Evolutionary conservation across 1,140 invertebrate genomes (phyloP).

Genomic region (Macrobrachium nipponense): DNA sequence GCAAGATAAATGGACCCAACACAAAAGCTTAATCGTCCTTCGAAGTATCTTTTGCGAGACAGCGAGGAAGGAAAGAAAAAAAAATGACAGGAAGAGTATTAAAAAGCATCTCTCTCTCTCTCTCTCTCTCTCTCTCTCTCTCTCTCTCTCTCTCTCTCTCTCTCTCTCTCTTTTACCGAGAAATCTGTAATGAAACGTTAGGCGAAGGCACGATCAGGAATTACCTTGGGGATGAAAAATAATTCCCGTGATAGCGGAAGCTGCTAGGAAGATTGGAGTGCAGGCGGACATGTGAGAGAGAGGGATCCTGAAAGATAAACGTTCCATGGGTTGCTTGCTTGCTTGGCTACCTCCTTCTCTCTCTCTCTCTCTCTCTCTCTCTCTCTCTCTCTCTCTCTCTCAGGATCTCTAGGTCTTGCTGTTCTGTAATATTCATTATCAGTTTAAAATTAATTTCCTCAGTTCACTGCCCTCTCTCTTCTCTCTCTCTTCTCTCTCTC

Average conservation of each 20-base stretch:
- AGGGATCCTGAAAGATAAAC: neutral
- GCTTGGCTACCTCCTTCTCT: conserved; percentile 6
- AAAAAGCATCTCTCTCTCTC: neutral
- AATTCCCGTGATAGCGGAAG: neutral
- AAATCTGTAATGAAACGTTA: too few relatives aligned
- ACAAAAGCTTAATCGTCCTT: too few relatives aligned
- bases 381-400: neutral
- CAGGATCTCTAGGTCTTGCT: neutral
- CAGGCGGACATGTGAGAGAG: neutral
- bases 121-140: conserved; percentile 22
- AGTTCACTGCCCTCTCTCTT: neutral
- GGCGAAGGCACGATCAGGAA: too few relatives aligned
- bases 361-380: neutral
- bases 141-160: conserved; percentile 22
- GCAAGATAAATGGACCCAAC: too few relatives aligned
- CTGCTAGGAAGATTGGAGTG: neutral
- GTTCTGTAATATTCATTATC: neutral
- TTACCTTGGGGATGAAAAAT: neutral
- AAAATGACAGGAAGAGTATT: neutral
- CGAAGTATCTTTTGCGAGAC: neutral
- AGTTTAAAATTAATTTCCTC: neutral
- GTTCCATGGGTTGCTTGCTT: neutral
- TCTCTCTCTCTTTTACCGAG: neutral
- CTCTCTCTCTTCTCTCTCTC: neutral
- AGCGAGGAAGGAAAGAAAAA: conserved; percentile 18